Evolutionary conservation across 2,113 vertebrate species (phyloP), one percentile per base, ranked within the genome.

Genomic region (Anseranas semipalmata): DNA sequence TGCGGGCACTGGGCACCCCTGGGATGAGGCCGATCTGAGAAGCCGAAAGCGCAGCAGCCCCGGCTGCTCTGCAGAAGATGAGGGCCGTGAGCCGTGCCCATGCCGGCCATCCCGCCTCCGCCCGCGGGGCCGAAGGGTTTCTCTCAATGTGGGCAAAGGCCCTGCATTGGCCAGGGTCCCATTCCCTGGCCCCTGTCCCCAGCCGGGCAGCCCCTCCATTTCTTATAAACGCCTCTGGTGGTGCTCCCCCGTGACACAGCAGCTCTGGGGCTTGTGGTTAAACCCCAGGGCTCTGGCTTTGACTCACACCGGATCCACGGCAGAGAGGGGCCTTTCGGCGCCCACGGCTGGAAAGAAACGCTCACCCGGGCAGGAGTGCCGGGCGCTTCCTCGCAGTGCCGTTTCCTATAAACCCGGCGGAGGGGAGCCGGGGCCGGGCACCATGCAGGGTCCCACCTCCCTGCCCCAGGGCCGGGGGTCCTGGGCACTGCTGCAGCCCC

Each of bases 291-390:
- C 97, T 97, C 93, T 45, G 89, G 96, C 92, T 67, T 96, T 96
- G 97, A 98, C 82, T 97, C 93, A 96, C 76, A 43, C 87, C 94
- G 94, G 84, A 92, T 96, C 93, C 94, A 33, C 5, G 7, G 94
- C 95, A 39, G 5, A 0, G 79, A 88, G 94, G 93, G 93, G 80
- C 97, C 92, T 92, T 87, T 88, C 93, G 56, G 97, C 96, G 20
- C 96, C 97, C 86, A 93, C 92, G 95, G 96, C 97, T 98, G 98
- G 98, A 98, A 98, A 98, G 97, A 98, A 97, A 97, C 91, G 93
- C 96, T 98, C 98, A 98, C n/a, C 56, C 46, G 12, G 93, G 55
- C 95, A 45, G 80, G 86, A 80, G 79, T 6, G 19, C 93, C 92
- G 63, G 91, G 96, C 95, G 39, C 98, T 97, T 97, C 97, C 97